Evolutionary conservation across 2,888 invertebrate genomes (phyloP).

Genomic region (Uloborus plumipes): DNA sequence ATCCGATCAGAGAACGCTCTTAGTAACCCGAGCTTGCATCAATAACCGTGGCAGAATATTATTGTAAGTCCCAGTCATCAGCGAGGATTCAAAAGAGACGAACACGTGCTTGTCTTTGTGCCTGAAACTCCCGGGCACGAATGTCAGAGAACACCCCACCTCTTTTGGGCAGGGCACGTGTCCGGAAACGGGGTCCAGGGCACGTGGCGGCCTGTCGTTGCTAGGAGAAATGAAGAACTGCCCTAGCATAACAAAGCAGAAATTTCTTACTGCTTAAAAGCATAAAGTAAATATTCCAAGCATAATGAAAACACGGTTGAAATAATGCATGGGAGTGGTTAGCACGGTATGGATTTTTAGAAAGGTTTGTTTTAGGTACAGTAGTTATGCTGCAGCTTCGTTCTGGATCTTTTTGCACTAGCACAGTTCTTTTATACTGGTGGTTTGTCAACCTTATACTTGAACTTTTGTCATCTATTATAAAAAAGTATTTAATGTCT

Average conservation of each 20-base stretch:
- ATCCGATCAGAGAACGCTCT: slow-evolving; percentile 21
- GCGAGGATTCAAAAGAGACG: slow-evolving; percentile 20
- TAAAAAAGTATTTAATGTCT: no score
- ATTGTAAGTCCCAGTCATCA: slow-evolving; percentile 31
- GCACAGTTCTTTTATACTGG: no score
- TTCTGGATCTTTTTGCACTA: no score
- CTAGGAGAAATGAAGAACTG: slow-evolving; percentile 38
- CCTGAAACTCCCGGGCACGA: neutral
- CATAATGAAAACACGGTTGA: no score
- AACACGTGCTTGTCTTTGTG: slow-evolving; percentile 32
- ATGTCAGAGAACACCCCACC: slow-evolving; percentile 24
- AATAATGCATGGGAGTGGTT: no score
- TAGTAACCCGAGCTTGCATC: slow-evolving; percentile 17
- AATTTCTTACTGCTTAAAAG: no score
- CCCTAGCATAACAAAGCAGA: slow-evolving; percentile 11
- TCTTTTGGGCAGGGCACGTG: slow-evolving; percentile 2
- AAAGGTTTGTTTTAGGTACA: no score
- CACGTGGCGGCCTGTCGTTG: slow-evolving; percentile 47
- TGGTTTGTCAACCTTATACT: no score
- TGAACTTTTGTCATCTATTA: no score
- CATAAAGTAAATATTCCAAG: no score
- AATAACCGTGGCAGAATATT: slow-evolving; percentile 24
- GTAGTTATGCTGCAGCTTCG: no score
- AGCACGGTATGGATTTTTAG: no score
- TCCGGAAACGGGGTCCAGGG: slow-evolving; percentile 36